Percentiles rank a stretch among this genome's conserved stretches.
Conservation (phyloP, 2,888 invertebrate genomes). For the Arge pagana region DNA sequence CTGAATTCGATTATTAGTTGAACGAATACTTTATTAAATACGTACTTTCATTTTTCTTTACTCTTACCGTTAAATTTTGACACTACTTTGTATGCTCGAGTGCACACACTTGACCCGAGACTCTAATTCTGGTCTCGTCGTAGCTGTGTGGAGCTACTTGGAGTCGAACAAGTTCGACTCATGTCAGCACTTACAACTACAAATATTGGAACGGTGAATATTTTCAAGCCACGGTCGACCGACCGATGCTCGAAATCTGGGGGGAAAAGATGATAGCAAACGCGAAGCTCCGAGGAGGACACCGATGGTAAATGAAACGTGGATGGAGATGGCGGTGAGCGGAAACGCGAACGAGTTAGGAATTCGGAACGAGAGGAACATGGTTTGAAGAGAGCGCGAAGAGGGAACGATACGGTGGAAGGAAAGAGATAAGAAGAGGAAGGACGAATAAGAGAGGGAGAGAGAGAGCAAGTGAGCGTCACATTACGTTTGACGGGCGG, state of each 20-base stretch:
- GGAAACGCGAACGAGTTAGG: background rate
- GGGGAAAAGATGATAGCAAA: background rate
- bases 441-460: background rate
- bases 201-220: slow-evolving; percentile 13
- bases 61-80: no score
- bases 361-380: background rate
- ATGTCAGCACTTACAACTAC: slow-evolving; percentile 6
- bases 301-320: background rate
- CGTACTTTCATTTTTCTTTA: background rate
- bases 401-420: background rate
- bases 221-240: slow-evolving; percentile 6
- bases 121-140: background rate
- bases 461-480: background rate
- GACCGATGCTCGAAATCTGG: background rate
- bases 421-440: background rate
- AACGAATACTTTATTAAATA: no score
- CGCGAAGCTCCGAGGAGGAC: no score
- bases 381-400: no score
- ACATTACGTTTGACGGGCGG: slow-evolving; percentile 16
- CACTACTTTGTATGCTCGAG: no score
- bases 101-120: no score
- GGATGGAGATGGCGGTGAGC: background rate
- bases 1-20: no score
- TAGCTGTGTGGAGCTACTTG: background rate
- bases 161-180: slow-evolving; percentile 8